Percentiles rank a stretch among this genome's conserved stretches.
Evolutionary conservation across 2,113 vertebrate species (phyloP).

Genomic region (Nettapus auritus): DNA sequence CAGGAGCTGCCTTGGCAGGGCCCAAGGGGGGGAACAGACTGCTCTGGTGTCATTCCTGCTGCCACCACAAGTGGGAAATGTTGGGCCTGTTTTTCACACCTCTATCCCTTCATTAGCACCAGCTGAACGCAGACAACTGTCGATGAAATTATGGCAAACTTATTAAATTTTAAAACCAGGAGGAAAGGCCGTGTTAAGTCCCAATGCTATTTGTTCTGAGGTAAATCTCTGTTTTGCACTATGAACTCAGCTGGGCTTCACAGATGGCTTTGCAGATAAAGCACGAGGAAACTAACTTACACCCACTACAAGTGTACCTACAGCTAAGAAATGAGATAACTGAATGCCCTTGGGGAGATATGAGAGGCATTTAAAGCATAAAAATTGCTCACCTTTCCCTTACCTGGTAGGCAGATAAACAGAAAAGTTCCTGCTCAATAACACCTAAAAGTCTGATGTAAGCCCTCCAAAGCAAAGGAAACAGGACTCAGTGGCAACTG

Average conservation of each 20-base stretch:
- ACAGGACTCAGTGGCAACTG: not conserved
- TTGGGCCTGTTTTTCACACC: not conserved
- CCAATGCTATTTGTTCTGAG: not conserved
- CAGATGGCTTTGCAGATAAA: constrained; percentile 48
- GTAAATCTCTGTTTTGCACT: not conserved
- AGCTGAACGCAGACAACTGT: not conserved
- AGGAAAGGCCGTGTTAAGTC: not conserved
- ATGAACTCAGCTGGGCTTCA: constrained; percentile 1
- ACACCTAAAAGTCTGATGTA: constrained; percentile 32
- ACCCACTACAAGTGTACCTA: not conserved
- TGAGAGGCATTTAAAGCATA: constrained; percentile 56
- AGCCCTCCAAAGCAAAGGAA: constrained; percentile 2
- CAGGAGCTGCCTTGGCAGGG: not conserved
- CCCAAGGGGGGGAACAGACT: accelerated
- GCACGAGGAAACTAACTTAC: constrained; percentile 38
- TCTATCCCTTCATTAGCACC: not conserved
- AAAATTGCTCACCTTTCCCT: constrained; percentile 59
- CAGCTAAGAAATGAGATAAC: constrained; percentile 22
- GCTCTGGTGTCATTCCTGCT: not conserved
- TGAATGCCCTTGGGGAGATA: constrained; percentile 46
- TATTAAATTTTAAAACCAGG: not conserved
- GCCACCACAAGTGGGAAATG: not conserved
- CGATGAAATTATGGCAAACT: not conserved
- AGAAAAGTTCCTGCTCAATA: constrained; percentile 3
- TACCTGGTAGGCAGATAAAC: constrained; percentile 21